Evolutionary conservation across 2,888 invertebrate species (phyloP).

Genomic region (Ischnura elegans): DNA sequence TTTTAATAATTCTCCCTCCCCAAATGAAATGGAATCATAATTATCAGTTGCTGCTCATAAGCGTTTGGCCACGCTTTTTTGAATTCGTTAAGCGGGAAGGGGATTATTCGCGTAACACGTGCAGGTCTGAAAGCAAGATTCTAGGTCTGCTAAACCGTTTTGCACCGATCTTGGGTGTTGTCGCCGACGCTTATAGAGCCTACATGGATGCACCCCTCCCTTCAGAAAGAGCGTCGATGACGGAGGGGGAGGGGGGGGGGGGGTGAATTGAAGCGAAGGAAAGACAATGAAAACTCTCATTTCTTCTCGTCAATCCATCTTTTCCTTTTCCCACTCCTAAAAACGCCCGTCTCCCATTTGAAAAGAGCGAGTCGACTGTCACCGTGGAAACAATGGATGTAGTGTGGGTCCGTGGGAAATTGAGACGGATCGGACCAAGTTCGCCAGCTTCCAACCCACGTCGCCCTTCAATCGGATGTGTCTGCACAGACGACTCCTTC

Average conservation of each 20-base stretch:
- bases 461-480: no score
- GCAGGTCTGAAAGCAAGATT: background rate
- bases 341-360: background rate
- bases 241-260: background rate
- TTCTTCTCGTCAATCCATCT: constrained; percentile 21
- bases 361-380: constrained; percentile 46
- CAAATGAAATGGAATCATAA: background rate
- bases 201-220: background rate
- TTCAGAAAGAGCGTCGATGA: background rate
- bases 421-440: background rate
- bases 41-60: background rate
- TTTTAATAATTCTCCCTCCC: background rate
- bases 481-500: no score
- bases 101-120: constrained; percentile 4
- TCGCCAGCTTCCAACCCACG: background rate
- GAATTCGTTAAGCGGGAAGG: background rate
- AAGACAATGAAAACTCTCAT: constrained; percentile 31
- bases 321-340: background rate
- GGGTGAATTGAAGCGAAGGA: background rate
- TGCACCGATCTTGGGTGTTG: constrained; percentile 27
- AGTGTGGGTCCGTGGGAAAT: constrained; percentile 37
- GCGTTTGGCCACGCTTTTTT: background rate
- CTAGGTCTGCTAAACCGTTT: background rate
- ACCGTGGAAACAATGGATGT: constrained; percentile 10
- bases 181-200: constrained; percentile 19